These are phyloP conservation scores for Ramazzottius varieornatus DNA, from an alignment of 2,888 invertebrate species.

Conservation along the genomic window DNA sequence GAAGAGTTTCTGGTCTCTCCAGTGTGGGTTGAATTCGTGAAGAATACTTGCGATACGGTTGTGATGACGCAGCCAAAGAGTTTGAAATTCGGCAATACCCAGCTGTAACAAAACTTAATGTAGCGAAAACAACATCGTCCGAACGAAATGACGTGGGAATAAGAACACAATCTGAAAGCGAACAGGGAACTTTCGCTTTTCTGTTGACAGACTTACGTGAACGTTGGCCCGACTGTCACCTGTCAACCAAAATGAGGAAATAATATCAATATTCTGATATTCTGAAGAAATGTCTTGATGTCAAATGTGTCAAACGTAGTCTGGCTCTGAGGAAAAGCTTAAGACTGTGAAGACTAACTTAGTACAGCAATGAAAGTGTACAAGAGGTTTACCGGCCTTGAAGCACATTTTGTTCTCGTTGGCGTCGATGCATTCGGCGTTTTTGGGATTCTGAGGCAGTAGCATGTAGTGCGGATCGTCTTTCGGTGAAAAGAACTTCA, in stretches of 20 bases:
- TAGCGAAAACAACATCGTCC: too few species aligned
- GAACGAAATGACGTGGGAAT: too few species aligned
- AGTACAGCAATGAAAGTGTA: background rate
- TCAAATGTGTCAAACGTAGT: too few species aligned
- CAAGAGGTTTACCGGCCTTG: background rate
- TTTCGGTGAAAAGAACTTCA: background rate
- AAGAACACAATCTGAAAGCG: too few species aligned
- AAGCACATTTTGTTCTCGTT: constrained; percentile 1
- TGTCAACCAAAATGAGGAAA: background rate
- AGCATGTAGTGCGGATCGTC: background rate
- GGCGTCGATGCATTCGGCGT: background rate
- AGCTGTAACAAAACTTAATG: background rate
- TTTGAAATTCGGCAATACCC: constrained; percentile 54
- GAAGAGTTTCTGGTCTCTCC: constrained; percentile 49
- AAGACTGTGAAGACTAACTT: background rate
- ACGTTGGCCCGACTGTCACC: background rate
- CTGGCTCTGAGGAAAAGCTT: too few species aligned
- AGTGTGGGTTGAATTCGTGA: constrained; percentile 37
- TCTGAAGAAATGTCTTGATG: too few species aligned
- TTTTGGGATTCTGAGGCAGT: background rate
- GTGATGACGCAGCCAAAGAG: constrained; percentile 59
- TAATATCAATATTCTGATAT: too few species aligned
- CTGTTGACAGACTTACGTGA: background rate
- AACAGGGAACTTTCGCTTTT: too few species aligned
- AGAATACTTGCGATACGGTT: constrained; percentile 42